phyloP scores from a whole-genome alignment of 1,140 invertebrate species.

The Trachymyrmex cornetzi region DNA sequence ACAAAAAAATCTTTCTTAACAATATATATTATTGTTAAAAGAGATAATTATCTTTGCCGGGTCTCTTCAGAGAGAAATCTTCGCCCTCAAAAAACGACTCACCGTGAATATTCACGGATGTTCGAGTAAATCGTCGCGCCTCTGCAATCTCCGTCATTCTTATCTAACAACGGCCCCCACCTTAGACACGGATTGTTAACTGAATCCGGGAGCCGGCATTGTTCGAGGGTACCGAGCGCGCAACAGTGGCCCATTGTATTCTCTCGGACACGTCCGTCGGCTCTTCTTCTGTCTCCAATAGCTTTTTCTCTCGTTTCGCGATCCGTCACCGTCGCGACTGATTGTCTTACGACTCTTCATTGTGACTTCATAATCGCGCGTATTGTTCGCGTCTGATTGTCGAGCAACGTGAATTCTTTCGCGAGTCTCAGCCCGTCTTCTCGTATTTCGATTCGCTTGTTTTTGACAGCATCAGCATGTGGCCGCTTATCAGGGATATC shows the following conservation, averaged over 20 bases:
- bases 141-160: constrained; percentile 71
- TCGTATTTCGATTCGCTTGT: neutral
- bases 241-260: constrained; percentile 80
- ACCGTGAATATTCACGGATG: constrained; percentile 56
- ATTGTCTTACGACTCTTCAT: constrained; percentile 33
- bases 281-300: constrained; percentile 62
- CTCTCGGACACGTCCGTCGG: constrained; percentile 67
- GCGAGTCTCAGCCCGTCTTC: neutral
- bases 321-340: constrained; percentile 54
- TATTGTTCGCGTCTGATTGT: constrained; percentile 15
- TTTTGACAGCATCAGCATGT: neutral
- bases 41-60: constrained; percentile 7
- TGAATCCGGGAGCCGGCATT: constrained; percentile 79
- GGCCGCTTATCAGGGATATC: constrained; percentile 68
- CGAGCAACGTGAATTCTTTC: neutral
- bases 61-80: neutral
- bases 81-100: constrained; percentile 47
- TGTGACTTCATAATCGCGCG: constrained; percentile 19
- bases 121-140: constrained; percentile 44
- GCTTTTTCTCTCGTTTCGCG: constrained; percentile 70
- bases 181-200: constrained; percentile 79
- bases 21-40: constrained; percentile 38
- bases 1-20: neutral
- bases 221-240: constrained; percentile 73
- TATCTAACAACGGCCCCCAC: constrained; percentile 76